Percentiles rank a stretch among this genome's conserved stretches.
Conservation (phyloP, 2,113 vertebrate species). For the Glaucomys volans region DNA sequence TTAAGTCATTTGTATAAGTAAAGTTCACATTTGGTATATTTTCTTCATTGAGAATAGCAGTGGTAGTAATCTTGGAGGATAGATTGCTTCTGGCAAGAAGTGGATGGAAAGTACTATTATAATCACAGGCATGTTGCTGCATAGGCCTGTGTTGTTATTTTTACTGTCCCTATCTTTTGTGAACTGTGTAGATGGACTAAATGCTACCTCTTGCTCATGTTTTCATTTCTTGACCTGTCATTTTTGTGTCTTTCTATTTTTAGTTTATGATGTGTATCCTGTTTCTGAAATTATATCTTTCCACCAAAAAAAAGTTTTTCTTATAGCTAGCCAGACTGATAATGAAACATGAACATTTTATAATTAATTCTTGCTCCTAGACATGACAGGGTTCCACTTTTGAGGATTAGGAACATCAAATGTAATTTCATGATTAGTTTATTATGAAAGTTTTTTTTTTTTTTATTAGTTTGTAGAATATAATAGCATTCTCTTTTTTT, state of each 20-base stretch:
- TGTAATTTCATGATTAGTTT: conserved; percentile 59
- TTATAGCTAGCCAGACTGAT: conserved; percentile 8
- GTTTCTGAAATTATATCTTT: conserved; percentile 57
- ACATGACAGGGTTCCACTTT: neutral
- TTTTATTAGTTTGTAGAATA: conserved; percentile 46
- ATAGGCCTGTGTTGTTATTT: neutral
- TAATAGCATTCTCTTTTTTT: neutral
- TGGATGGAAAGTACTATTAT: neutral
- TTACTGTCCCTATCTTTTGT: neutral
- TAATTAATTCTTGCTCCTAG: conserved; percentile 3
- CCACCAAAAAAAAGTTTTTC: conserved; percentile 43
- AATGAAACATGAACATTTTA: conserved; percentile 19
- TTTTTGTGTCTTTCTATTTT: conserved; percentile 51
- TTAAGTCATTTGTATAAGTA: neutral
- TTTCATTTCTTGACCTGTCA: conserved; percentile 50
- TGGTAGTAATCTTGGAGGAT: neutral
- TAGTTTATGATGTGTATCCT: neutral
- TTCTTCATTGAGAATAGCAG: neutral
- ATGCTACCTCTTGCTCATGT: neutral
- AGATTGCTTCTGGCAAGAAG: neutral
- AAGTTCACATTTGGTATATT: neutral
- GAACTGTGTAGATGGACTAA: neutral
- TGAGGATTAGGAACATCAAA: neutral
- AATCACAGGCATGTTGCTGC: neutral
- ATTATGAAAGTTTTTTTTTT: conserved; percentile 3